Evolutionary conservation across 1,140 invertebrate species (phyloP).

Genomic region (Drosophila sproati): DNA sequence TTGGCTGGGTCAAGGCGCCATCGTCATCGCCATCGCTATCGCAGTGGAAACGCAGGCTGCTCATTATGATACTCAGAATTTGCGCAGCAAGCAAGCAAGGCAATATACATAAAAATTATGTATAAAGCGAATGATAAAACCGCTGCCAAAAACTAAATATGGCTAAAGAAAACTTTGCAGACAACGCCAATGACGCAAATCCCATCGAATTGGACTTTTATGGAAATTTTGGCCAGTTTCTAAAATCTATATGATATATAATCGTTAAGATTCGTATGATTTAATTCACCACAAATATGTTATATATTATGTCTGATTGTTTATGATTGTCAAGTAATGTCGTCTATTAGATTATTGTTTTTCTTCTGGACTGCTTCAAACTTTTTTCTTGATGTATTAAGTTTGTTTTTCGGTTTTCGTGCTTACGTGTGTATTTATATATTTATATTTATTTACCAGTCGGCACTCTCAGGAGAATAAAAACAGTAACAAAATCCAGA

Average conservation of each 20-base stretch:
- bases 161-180: slow-evolving; percentile 60
- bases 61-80: slow-evolving; percentile 36
- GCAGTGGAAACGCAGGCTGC: not conserved
- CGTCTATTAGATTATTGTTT: slow-evolving; percentile 8
- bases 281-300: slow-evolving; percentile 59
- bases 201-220: slow-evolving; percentile 60
- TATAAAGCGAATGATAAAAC: slow-evolving; percentile 45
- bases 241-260: slow-evolving; percentile 8
- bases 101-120: slow-evolving; percentile 72
- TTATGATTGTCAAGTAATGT: slow-evolving; percentile 52
- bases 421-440: slow-evolving; percentile 25
- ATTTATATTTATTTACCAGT: slow-evolving; percentile 25
- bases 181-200: slow-evolving; percentile 69
- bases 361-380: slow-evolving; percentile 6
- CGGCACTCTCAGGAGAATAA: not conserved
- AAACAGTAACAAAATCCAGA: slow-evolving; percentile 1
- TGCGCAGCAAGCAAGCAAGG: slow-evolving; percentile 30
- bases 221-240: slow-evolving; percentile 36
- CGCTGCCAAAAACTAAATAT: not conserved
- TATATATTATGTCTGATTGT: slow-evolving; percentile 70
- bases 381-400: slow-evolving; percentile 36
- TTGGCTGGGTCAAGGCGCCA: slow-evolving; percentile 13
- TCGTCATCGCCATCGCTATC: no score
- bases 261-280: slow-evolving; percentile 41
- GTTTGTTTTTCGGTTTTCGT: slow-evolving; percentile 43